phyloP scores from a whole-genome alignment of 2,113 vertebrate species.

The Atrichornis clamosus region DNA sequence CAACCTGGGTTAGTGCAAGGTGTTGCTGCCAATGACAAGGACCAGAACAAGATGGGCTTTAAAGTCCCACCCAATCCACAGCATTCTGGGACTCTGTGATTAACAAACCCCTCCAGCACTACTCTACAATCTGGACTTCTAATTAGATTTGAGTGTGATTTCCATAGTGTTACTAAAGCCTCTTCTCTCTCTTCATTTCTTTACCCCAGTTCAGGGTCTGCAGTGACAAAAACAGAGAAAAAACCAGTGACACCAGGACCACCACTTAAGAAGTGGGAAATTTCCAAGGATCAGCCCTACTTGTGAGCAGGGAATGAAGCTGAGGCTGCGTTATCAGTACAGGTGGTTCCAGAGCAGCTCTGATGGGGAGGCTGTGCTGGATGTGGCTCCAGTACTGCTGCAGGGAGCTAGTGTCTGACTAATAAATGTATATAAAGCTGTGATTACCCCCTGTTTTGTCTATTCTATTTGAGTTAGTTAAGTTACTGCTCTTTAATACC shows the following conservation, averaged over 20 bases:
- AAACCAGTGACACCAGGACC: conserved; percentile 79
- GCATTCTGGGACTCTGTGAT: background rate
- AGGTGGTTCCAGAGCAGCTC: background rate
- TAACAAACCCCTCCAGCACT: background rate
- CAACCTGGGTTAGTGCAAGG: background rate
- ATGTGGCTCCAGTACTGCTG: background rate
- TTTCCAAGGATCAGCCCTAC: conserved; percentile 89
- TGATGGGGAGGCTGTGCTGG: fast-evolving
- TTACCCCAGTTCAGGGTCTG: conserved; percentile 65
- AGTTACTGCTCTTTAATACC: background rate
- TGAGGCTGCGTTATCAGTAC: background rate
- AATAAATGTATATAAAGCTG: conserved; percentile 20
- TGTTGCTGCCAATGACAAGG: background rate
- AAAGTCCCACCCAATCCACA: background rate
- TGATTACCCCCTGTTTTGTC: background rate
- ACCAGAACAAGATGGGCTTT: background rate
- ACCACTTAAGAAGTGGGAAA: conserved; percentile 64
- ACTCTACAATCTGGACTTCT: background rate
- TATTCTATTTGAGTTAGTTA: background rate
- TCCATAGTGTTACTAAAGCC: background rate
- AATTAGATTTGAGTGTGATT: background rate
- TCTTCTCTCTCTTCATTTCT: background rate
- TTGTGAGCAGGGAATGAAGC: conserved; percentile 60
- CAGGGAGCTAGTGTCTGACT: background rate
- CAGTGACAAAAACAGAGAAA: conserved; percentile 63